Evolutionary conservation across 2,888 invertebrate species (phyloP), one percentile per base, ranked within the genome.

Genomic region (Rhingia campestris): DNA sequence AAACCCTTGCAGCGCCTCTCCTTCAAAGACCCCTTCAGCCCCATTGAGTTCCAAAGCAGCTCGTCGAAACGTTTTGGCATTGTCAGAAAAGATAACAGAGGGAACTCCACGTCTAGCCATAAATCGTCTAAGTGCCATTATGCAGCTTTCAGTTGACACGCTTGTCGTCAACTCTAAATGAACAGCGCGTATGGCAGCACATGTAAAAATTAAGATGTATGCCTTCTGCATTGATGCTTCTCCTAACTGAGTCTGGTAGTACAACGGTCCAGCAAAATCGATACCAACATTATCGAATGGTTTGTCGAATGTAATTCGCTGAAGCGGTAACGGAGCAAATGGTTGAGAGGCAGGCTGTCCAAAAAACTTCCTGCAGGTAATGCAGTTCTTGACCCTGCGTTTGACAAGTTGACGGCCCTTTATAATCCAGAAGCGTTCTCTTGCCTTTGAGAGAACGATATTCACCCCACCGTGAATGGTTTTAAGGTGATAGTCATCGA

Each of bases 21-120:
- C n/a, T n/a, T n/a, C n/a, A n/a, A n/a, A n/a, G n/a, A n/a, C n/a
- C n/a, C n/a, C n/a, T n/a, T n/a, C n/a, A n/a, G n/a, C n/a, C n/a
- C 33, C 63, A 22, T 53, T 14, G 10, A 81, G 32, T 10, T 81
- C 76, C 10, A 66, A 12, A 51, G 72, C 63, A 2, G 66, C 72
- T 77, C 76, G 32, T 22, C 69, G 47, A 30, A 74, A 81, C 10
- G 49, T 59, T 35, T 63, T 59, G 32, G 67, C 74, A 49, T 69
- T 81, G 37, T 70, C 69, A 1, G 67, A 61, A 45, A 45, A 75
- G 14, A 75, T 67, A 12, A 14, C 30, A 4, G 75, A 53, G 10
- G 66, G 59, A 14, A 58, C 47, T 7, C 66, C 35, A 33, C 74
- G 49, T 43, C 74, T 14, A 7, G 59, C 75, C 4, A 69, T 67